Evolutionary conservation across 2,113 vertebrate genomes (phyloP), one percentile per base, ranked within the genome.

Genomic region (Microtus oregoni): DNA sequence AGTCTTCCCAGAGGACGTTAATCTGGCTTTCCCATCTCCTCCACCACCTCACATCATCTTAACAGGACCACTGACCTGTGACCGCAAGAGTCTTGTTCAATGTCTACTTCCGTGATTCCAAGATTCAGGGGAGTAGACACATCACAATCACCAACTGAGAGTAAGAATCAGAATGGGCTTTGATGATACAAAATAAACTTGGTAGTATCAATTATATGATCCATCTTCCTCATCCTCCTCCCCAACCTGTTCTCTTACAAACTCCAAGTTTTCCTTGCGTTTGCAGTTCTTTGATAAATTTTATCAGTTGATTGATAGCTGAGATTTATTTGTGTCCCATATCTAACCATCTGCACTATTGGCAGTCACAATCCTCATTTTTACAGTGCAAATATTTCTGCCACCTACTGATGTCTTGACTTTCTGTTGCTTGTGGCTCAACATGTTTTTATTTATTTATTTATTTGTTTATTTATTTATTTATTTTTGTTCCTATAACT

Each of bases 161-260:
- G 93, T 83, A 91, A 92, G 47, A 90, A 89, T 93, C 22, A 93
- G 32, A 97, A 58, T 94, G 90, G 83, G 28, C 78, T 79, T 92
- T 92, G 73, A 47, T 86, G 47, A 8, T 15, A 78, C 35, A 47
- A 96, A 96, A 93, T 93, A 85, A 5, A 65, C 76, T 87, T 89
- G 85, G 91, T 32, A 4, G 38, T 86, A 41, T 22, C 2, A 91
- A 79, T 47, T 47, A 86, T 67, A 20, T 19, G 9, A 8, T 89
- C 3, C 52, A 50, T 72, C 20, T 3, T 52, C 30, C 22, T 82
- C 2, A 38, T 82, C 7, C 22, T 41, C n/a, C 22, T 63, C 5
- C 22, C 44, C 14, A 19, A 28, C 3, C 20, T 89, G 30, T 12
- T 35, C 9, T 32, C 85, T 50, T 70, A 76, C 10, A 52, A 24